These are phyloP conservation scores for Lithophane leautieri DNA, from an alignment of 2,888 invertebrate species.

Conservation along the genomic window DNA sequence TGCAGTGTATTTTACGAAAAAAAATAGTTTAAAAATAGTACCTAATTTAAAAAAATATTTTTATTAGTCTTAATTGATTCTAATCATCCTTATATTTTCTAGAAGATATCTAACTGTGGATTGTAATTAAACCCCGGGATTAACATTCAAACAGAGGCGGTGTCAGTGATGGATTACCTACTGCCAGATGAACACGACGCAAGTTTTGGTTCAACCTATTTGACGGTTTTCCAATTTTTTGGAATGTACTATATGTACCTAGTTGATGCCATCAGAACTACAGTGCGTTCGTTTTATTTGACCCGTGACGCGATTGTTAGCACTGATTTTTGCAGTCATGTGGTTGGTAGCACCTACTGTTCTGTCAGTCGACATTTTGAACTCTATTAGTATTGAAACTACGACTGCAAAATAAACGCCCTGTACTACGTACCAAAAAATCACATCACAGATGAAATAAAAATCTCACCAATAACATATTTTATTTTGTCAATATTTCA, in stretches of 20 bases:
- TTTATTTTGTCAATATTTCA: conserved; percentile 13
- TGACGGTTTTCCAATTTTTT: not conserved
- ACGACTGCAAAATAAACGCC: too few relatives aligned
- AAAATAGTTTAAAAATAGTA: too few relatives aligned
- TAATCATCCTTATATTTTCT: not conserved
- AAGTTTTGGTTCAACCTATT: not conserved
- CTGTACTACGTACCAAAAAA: not conserved
- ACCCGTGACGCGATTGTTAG: too few relatives aligned
- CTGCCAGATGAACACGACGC: not conserved
- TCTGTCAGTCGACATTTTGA: too few relatives aligned
- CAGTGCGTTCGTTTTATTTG: too few relatives aligned
- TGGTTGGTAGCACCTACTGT: too few relatives aligned
- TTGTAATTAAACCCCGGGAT: not conserved
- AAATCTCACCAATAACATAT: conserved; percentile 14
- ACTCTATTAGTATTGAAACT: too few relatives aligned
- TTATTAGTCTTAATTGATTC: not conserved
- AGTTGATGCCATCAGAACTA: not conserved
- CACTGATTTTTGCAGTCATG: too few relatives aligned
- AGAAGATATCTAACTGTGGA: not conserved
- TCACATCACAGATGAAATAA: conserved; percentile 15
- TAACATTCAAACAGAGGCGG: not conserved
- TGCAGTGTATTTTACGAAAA: not conserved
- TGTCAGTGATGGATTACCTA: not conserved
- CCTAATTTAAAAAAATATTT: too few relatives aligned
- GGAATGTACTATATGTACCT: not conserved